phyloP scores from a whole-genome alignment of 2,888 invertebrate species.

The Cephus pygmeus region DNA sequence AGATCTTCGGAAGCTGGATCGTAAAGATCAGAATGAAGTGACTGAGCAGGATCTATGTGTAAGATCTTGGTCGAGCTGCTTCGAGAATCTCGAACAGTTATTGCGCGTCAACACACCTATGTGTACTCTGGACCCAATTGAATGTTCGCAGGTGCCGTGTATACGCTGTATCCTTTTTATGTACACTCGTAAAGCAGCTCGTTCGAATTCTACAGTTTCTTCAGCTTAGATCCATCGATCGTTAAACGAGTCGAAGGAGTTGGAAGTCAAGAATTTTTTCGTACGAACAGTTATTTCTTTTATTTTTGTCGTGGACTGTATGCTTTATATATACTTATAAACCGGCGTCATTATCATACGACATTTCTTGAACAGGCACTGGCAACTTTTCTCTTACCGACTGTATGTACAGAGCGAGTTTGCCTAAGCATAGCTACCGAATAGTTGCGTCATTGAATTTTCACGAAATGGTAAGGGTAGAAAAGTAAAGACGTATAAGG shows the following conservation, averaged over 20 bases:
- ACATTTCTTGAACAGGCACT: background rate
- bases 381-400: background rate
- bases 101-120: background rate
- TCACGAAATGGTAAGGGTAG: background rate
- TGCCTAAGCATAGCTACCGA: background rate
- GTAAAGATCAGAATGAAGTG: background rate
- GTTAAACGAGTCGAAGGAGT: background rate
- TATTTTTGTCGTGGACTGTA: background rate
- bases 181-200: background rate
- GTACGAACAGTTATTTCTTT: background rate
- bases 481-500: background rate
- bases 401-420: background rate
- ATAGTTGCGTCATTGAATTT: background rate
- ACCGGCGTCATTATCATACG: background rate
- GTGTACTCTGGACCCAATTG: background rate
- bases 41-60: background rate
- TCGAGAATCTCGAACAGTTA: background rate
- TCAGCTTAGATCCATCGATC: background rate
- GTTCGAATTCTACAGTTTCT: background rate
- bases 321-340: background rate
- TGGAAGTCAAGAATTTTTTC: background rate
- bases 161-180: background rate
- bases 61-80: background rate
- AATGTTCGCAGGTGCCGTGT: background rate
- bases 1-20: background rate